These are phyloP conservation scores for Parascotia fuliginaria DNA, from an alignment of 2,888 invertebrate genomes.

Conservation along the genomic window DNA sequence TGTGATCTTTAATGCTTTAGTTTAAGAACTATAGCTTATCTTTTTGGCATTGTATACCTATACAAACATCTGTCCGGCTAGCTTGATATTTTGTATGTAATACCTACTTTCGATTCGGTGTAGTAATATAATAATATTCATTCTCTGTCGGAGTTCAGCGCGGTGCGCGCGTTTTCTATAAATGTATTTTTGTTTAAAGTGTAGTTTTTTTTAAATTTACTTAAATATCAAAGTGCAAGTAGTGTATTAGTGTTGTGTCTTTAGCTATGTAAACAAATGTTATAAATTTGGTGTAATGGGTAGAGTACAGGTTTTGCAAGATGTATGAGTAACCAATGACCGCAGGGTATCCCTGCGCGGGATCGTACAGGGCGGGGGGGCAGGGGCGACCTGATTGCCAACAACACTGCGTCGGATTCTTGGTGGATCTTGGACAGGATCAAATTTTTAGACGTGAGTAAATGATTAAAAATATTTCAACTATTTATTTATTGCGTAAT, in stretches of 20 bases:
- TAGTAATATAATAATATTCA: conserved; percentile 67
- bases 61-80: conserved; percentile 56
- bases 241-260: conserved; percentile 54
- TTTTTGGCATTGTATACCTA: conserved; percentile 30
- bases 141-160: conserved; percentile 63
- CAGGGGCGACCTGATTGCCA: conserved; percentile 55
- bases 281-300: conserved; percentile 57
- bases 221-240: conserved; percentile 37
- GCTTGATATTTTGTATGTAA: conserved; percentile 62
- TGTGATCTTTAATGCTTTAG: conserved; percentile 17
- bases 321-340: conserved; percentile 77
- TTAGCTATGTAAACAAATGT: conserved; percentile 60
- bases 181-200: conserved; percentile 41
- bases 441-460: conserved; percentile 59
- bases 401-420: conserved; percentile 49
- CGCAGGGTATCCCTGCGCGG: conserved; percentile 73
- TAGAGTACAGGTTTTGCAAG: conserved; percentile 69
- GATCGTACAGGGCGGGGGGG: conserved; percentile 55
- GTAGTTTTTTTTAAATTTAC: conserved; percentile 35
- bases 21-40: conserved; percentile 22
- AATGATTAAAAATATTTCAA: conserved; percentile 16
- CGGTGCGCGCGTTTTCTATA: conserved; percentile 59
- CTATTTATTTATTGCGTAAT: conserved; percentile 10
- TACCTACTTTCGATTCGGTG: conserved; percentile 67
- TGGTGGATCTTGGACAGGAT: conserved; percentile 50